Conservation (phyloP, 2,797 vertebrate genomes). For the Borostomias antarcticus region DNA sequence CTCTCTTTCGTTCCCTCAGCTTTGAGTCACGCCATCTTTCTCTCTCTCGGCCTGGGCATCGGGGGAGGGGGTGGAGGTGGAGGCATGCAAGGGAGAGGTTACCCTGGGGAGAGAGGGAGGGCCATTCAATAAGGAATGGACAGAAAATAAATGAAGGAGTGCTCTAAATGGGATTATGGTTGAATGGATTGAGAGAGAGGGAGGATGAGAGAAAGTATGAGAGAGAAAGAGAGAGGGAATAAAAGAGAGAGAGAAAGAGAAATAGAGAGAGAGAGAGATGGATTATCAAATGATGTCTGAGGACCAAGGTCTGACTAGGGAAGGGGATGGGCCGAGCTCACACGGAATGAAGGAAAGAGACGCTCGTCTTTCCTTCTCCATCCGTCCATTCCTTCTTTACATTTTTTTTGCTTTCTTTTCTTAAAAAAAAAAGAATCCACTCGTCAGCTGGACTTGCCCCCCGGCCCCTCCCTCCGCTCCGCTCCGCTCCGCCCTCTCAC, state of each 20-base stretch:
- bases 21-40: constrained; percentile 63
- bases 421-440: no score
- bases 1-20: constrained; percentile 54
- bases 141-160: constrained; percentile 23
- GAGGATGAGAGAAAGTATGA: constrained; percentile 18
- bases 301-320: constrained; percentile 34
- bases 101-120: constrained; percentile 70
- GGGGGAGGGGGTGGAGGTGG: constrained; percentile 70
- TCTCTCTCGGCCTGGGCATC: constrained; percentile 78
- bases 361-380: constrained; percentile 59
- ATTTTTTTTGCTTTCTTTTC: no score
- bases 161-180: background rate
- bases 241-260: background rate
- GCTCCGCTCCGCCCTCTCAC: constrained; percentile 75
- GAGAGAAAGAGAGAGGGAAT: constrained; percentile 2
- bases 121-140: constrained; percentile 46
- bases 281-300: constrained; percentile 43
- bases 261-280: constrained; percentile 24
- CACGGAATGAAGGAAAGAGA: constrained; percentile 47
- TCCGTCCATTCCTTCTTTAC: constrained; percentile 37
- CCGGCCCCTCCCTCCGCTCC: constrained; percentile 47
- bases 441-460: background rate
- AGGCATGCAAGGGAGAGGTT: constrained; percentile 80
- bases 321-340: constrained; percentile 46
- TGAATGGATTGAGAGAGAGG: constrained; percentile 4